Conservation (phyloP, 1,140 invertebrate genomes). For the Pseudomyrmex concolor region DNA sequence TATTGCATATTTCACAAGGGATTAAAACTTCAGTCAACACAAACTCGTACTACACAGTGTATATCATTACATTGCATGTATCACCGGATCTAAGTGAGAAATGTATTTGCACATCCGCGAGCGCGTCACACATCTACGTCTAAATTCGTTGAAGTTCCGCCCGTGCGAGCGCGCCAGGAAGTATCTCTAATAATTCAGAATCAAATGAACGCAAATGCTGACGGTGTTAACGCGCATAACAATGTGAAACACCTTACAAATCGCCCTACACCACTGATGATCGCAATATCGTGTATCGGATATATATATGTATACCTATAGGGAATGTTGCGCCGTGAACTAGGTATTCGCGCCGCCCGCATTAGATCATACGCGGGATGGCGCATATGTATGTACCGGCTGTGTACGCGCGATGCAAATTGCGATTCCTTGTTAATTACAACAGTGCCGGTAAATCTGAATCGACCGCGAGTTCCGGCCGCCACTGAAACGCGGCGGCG, state of each 20-base stretch:
- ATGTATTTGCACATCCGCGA: conserved; percentile 9
- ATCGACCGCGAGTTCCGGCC: conserved; percentile 1
- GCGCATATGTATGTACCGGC: conserved; percentile 5
- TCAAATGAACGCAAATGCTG: conserved; percentile 6
- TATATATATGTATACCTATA: not conserved
- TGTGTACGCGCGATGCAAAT: conserved; percentile 41
- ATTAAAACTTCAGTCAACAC: conserved; percentile 18
- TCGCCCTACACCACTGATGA: conserved; percentile 15
- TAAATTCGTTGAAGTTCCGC: not conserved
- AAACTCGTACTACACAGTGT: not conserved
- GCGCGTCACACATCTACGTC: not conserved
- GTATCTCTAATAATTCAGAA: conserved; percentile 23
- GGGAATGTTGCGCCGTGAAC: conserved; percentile 5
- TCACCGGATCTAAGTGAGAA: conserved; percentile 12
- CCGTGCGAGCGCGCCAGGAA: conserved; percentile 1
- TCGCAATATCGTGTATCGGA: conserved; percentile 15
- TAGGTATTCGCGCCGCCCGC: conserved; percentile 9
- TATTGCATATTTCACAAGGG: not conserved
- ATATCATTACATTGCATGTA: not conserved
- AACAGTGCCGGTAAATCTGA: conserved; percentile 6
- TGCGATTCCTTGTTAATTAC: conserved; percentile 70
- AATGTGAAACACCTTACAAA: conserved; percentile 45
- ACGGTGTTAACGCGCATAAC: not conserved
- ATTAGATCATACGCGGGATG: conserved; percentile 48
- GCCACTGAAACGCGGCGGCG: not conserved